Percentiles rank a stretch among this genome's conserved stretches.
Conservation (phyloP, 2,113 vertebrate species). For the Hoplias malabaricus region DNA sequence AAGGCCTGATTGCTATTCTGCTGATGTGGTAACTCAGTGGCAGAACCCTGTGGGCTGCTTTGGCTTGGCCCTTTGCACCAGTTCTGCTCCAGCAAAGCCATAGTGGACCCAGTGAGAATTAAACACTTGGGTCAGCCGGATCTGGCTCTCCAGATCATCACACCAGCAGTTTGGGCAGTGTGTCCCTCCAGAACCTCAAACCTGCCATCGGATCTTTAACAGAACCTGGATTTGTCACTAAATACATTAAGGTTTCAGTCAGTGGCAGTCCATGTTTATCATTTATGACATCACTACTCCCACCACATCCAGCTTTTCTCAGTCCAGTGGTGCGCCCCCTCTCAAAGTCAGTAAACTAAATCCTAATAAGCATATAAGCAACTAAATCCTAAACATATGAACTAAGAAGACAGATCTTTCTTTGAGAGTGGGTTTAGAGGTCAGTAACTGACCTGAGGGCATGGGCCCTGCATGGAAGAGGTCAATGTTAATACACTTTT, state of each 20-base stretch:
- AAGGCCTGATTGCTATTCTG: slow-evolving; percentile 53
- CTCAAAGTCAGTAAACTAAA: too few species aligned
- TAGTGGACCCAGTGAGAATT: neutral
- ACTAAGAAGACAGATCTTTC: slow-evolving; percentile 40
- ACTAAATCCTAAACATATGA: neutral
- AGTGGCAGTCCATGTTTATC: too few species aligned
- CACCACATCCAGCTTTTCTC: too few species aligned
- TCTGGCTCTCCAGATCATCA: too few species aligned
- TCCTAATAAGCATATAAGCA: too few species aligned
- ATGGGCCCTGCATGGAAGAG: neutral
- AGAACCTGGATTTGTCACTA: too few species aligned
- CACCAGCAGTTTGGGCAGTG: too few species aligned
- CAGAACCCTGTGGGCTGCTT: slow-evolving; percentile 14
- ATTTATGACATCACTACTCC: too few species aligned
- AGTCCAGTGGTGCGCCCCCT: too few species aligned
- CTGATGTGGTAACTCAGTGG: slow-evolving; percentile 32
- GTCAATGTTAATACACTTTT: neutral
- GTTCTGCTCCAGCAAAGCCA: slow-evolving; percentile 14
- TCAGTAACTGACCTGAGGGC: slow-evolving; percentile 52
- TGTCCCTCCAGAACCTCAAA: too few species aligned
- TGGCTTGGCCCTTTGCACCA: slow-evolving; percentile 6
- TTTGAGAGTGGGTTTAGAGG: slow-evolving; percentile 50
- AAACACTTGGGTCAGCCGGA: neutral
- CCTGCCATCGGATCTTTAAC: too few species aligned
- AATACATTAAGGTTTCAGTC: too few species aligned